Base-by-base conservation (phyloP, 2,113 vertebrate genomes). In the Pyrgilauda ruficollis region DNA sequence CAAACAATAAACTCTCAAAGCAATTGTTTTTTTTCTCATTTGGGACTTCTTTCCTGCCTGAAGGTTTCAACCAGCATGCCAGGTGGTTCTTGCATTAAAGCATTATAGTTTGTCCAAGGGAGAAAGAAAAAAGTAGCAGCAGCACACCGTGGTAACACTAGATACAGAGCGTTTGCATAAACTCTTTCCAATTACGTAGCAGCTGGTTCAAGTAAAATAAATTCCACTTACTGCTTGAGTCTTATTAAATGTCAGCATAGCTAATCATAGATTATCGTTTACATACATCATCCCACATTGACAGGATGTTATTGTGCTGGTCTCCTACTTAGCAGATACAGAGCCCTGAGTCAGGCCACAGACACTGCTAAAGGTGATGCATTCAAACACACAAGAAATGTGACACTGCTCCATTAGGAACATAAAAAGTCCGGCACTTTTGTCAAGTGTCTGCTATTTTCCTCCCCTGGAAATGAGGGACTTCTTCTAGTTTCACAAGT, bases 151-250 rank as follows among this genome's bases (percentile, higher is more conserved):
- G 96, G 83, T 95, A 67, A 83, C 88, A 81, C 87, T 91, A 93
- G 89, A 96, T 96, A 97, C 63, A 76, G 93, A 90, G 80, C 35
- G 97, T 96, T 97, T 97, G 92, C 95, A 97, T 97, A 97, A 97
- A 92, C 88, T 94, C 94, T 97, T 96, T 80, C 95, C 90, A 94
- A 90, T 76, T 81, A 95, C 76, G 77, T 43, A 96, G 88, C 94
- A 96, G 95, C 85, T 93, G 94, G 56, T 96, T 63, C 1, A 20
- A 97, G 96, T 95, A 96, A 97, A 98, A 97, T 94, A 97, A 97
- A 97, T 97, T 96, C 89, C 94, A 95, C 95, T 94, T 92, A 88
- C 90, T 97, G 91, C 78, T 84, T 64, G 73, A 94, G 88, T 92
- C 93, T 90, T 91, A 90, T 92, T 74, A 90, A 94, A 96, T 84